Percentiles rank a stretch among this genome's conserved stretches.
phyloP scores from a whole-genome alignment of 2,888 invertebrate species.

The Phragmatobia fuliginosa region DNA sequence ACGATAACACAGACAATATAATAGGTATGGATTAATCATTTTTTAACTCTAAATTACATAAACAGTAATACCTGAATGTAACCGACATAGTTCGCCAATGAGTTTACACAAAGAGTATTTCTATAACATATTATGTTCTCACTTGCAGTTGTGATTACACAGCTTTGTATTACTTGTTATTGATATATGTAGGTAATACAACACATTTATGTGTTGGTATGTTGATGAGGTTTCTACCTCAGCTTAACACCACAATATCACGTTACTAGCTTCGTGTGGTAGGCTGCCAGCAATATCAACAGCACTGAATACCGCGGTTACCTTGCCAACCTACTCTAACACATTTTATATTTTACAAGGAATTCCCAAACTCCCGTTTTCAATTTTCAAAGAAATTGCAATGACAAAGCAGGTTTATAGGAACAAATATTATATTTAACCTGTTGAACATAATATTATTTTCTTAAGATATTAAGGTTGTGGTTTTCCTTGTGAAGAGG shows the following conservation, averaged over 20 bases:
- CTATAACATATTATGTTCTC: neutral
- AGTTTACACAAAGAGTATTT: neutral
- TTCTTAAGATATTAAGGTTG: neutral
- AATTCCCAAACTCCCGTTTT: neutral
- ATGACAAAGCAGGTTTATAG: neutral
- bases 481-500: neutral
- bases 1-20: too few species aligned
- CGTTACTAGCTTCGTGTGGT: slow-evolving; percentile 41
- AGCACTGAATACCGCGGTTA: slow-evolving; percentile 29
- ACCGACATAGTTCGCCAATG: neutral
- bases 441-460: neutral
- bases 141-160: neutral
- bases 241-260: slow-evolving; percentile 30
- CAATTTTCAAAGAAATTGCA: neutral
- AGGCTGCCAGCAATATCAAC: slow-evolving; percentile 27
- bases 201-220: slow-evolving; percentile 2
- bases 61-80: too few species aligned
- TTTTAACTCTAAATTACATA: too few species aligned
- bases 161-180: neutral
- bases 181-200: slow-evolving; percentile 5
- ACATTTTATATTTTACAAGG: neutral
- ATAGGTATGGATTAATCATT: too few species aligned
- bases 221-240: slow-evolving; percentile 10
- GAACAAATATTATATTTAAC: neutral
- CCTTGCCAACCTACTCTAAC: slow-evolving; percentile 4